Base-by-base conservation (phyloP, 2,113 vertebrate genomes). In the Cervus canadensis region DNA sequence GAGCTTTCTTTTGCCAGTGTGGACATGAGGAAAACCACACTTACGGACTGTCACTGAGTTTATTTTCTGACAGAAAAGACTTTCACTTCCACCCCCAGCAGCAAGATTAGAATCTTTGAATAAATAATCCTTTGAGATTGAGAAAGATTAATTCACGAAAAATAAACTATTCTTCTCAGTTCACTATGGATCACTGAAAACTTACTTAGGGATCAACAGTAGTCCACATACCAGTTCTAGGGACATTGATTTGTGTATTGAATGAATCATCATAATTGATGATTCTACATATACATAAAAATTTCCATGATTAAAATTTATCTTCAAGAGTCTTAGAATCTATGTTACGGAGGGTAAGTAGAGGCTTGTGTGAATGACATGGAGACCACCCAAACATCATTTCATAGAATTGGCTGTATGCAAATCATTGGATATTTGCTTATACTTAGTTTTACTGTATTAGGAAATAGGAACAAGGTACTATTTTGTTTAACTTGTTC, bases 141-240 rank as follows among this genome's bases (percentile, higher is more conserved):
- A 92, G 81, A 92, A 93, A 93, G 43, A 12, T 82, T 50, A 59
- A 17, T 81, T 84, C 28, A 30, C 17, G 54, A 10, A 28, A 33
- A 62, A 50, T 17, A 23, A 64, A 14, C 30, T 21, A 6, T 40
- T 82, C 89, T 94, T 45, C 15, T 85, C 26, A 48, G 23, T 84
- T 98, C 12, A 74, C 10, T 33, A 3, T 94, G 59, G 67, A 91
- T 90, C 71, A 40, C 36, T 82, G 81, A 56, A 97, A 88, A 91
- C 43, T 82, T 85, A 43, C 64, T 89, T 48, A 43, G 10, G 60
- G 28, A 83, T 30, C 62, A 91, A 12, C 2, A 9, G 13, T 52
- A 45, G 9, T 76, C 59, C 17, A 91, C 78, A 95, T 10, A 30
- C 33, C 67, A 88, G 64, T 71, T 97, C 67, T 91, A 40, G 48